Evolutionary conservation across 1,140 invertebrate genomes (phyloP).

Genomic region (Cepaea nemoralis): DNA sequence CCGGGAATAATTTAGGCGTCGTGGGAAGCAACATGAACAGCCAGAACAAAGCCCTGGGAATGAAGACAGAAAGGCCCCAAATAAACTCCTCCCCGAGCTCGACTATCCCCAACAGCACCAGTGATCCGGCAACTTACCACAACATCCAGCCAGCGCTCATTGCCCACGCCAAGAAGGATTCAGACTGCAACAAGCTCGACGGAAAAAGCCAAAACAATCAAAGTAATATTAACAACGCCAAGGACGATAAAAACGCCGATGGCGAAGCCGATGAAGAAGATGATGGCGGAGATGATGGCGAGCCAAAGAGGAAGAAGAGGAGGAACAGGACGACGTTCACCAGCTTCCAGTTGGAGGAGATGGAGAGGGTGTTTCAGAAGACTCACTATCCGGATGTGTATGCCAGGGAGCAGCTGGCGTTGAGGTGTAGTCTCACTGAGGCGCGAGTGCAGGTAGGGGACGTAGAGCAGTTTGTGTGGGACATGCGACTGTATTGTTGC

Average conservation of each 20-base stretch:
- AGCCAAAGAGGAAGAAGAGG: slow-evolving; percentile 88
- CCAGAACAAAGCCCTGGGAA: background rate
- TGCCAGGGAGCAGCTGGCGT: slow-evolving; percentile 91
- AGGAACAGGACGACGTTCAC: slow-evolving; percentile 98
- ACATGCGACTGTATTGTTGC: too few species aligned
- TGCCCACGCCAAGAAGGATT: background rate
- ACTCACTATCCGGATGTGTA: slow-evolving; percentile 98
- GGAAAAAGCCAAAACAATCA: background rate
- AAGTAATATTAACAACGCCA: background rate
- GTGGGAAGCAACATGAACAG: background rate
- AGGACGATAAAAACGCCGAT: slow-evolving; percentile 12
- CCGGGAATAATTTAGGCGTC: background rate
- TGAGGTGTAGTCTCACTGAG: slow-evolving; percentile 71
- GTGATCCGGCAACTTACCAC: background rate
- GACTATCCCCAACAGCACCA: background rate
- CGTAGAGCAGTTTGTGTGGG: background rate
- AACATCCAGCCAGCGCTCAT: background rate
- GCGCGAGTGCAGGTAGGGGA: slow-evolving; percentile 52
- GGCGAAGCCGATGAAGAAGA: slow-evolving; percentile 43
- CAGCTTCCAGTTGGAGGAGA: slow-evolving; percentile 88
- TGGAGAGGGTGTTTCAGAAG: slow-evolving; percentile 72
- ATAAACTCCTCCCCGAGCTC: background rate
- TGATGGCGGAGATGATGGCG: slow-evolving; percentile 55
- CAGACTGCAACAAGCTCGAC: background rate
- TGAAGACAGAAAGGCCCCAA: background rate